Evolutionary conservation across 1,140 invertebrate genomes (phyloP).

Genomic region (Armadillidium nasatum): DNA sequence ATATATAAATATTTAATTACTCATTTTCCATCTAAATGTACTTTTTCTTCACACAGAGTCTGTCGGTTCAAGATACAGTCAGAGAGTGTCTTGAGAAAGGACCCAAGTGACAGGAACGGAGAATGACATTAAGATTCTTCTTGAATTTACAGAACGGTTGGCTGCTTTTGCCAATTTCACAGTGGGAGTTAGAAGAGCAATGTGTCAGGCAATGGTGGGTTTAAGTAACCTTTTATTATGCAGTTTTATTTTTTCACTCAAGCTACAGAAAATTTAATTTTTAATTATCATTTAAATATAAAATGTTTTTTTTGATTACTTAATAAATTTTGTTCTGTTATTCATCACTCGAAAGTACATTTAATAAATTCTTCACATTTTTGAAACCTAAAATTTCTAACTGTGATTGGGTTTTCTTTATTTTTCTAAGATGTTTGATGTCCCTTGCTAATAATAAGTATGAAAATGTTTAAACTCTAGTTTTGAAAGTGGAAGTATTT

Average conservation of each 20-base stretch:
- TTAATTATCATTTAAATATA: too few relatives aligned
- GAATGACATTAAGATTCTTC: slow-evolving; percentile 89
- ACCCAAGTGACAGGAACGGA: slow-evolving; percentile 86
- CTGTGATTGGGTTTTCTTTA: too few relatives aligned
- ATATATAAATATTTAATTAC: too few relatives aligned
- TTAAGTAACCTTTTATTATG: too few relatives aligned
- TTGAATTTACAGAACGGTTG: slow-evolving; percentile 96
- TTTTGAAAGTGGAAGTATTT: too few relatives aligned
- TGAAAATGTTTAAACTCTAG: too few relatives aligned
- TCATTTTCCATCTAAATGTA: slow-evolving; percentile 17
- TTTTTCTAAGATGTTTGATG: too few relatives aligned
- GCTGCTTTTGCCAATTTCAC: slow-evolving; percentile 92
- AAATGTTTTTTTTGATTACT: background rate
- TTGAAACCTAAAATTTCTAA: too few relatives aligned
- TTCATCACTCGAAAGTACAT: background rate
- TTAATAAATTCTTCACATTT: too few relatives aligned
- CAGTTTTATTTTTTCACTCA: slow-evolving; percentile 1
- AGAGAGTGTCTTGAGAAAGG: slow-evolving; percentile 95
- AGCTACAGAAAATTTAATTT: too few relatives aligned
- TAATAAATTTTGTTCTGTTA: background rate
- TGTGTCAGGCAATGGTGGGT: slow-evolving; percentile 81
- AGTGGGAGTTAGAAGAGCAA: slow-evolving; percentile 77
- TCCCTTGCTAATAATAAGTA: too few relatives aligned
- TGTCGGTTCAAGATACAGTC: slow-evolving; percentile 86
- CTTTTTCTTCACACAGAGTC: slow-evolving; percentile 59